Base-by-base conservation (phyloP, 2,888 invertebrate species). In the Drosophila subsilvestris region DNA sequence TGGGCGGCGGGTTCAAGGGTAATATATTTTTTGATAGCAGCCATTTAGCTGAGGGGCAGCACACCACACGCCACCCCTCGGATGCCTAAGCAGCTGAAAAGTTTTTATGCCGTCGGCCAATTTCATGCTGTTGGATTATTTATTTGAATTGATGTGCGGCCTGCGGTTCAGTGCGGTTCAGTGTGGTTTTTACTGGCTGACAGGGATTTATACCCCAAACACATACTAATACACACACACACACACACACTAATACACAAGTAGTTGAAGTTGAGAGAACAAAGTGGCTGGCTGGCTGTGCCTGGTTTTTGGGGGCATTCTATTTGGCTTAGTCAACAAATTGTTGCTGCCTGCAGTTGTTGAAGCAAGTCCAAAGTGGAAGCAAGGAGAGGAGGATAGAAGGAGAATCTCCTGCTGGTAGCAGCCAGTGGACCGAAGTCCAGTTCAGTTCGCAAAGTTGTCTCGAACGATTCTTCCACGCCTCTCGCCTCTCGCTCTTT, bases 91-190 rank as follows among this genome's bases (percentile, higher is more conserved):
- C 68, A 70, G 63, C 54, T 81, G 69, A 81, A 82, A 82, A 82
- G 65, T 85, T 82, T 80, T 71, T 71, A 25, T 72, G 82, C 76
- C 62, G 27, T 27, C 66, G 82, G 81, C 76, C 87, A 87, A 82
- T 83, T 88, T 83, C 71, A 86, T 88, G 88, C 88, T 83, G 20
- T 79, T 86, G 83, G 88, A 85, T 88, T 83, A 83, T 83, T 83
- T 88, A 88, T 88, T 88, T 88, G 83, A 88, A 88, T 86, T 88
- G 88, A 83, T 88, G 88, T 82, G 82, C 88, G 85, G 81, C 71
- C 48, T 66, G 72, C 56, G 66, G 66, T 66, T 66, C 48, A 22
- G 62, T 71, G 69, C 43, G 69, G 70, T 69, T 45, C 45, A 63
- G 68, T 69, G 83, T 25, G 6, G 32, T 32, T 32, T 12, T 12